A percentile compares a stretch with the other conserved stretches of the same genome.
These are phyloP conservation scores for Temnothorax unifasciatus DNA, from an alignment of 2,888 invertebrate genomes.

Conservation along the genomic window DNA sequence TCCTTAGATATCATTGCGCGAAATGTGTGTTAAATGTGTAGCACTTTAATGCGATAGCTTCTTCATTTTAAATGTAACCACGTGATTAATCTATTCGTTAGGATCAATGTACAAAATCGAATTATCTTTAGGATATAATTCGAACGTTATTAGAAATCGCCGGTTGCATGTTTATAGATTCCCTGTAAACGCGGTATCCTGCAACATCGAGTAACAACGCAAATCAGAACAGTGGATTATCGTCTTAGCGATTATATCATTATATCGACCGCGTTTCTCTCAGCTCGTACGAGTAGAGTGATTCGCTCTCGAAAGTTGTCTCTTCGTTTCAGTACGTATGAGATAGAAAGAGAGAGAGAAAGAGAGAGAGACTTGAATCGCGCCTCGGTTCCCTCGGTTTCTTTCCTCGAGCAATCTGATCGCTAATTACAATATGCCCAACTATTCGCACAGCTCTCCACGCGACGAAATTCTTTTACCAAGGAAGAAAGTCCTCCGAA, in stretches of 20 bases:
- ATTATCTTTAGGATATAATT: conserved; percentile 6
- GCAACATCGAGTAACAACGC: conserved; percentile 10
- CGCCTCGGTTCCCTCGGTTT: conserved; percentile 20
- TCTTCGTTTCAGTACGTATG: conserved; percentile 36
- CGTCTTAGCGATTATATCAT: conserved; percentile 48
- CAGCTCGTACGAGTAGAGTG: conserved; percentile 29
- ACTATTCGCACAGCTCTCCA: background rate
- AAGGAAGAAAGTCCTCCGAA: conserved; percentile 30
- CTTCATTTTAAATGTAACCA: background rate
- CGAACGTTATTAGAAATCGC: conserved; percentile 7
- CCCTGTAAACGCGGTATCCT: conserved; percentile 7
- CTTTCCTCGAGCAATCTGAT: conserved; percentile 19
- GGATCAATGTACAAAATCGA: background rate
- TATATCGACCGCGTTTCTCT: conserved; percentile 55
- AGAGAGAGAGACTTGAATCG: conserved; percentile 27
- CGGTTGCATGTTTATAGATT: background rate
- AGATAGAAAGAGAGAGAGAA: background rate
- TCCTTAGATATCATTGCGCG: background rate
- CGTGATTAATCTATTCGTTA: background rate
- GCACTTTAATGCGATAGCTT: background rate
- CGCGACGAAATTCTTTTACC: background rate
- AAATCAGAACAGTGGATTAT: conserved; percentile 46
- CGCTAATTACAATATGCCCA: conserved; percentile 2
- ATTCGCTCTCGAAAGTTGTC: conserved; percentile 56
- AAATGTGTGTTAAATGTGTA: background rate